A percentile compares a stretch with the other conserved stretches of the same genome.
phyloP scores from a whole-genome alignment of 2,113 vertebrate genomes.

The Cyanoliseus patagonus region DNA sequence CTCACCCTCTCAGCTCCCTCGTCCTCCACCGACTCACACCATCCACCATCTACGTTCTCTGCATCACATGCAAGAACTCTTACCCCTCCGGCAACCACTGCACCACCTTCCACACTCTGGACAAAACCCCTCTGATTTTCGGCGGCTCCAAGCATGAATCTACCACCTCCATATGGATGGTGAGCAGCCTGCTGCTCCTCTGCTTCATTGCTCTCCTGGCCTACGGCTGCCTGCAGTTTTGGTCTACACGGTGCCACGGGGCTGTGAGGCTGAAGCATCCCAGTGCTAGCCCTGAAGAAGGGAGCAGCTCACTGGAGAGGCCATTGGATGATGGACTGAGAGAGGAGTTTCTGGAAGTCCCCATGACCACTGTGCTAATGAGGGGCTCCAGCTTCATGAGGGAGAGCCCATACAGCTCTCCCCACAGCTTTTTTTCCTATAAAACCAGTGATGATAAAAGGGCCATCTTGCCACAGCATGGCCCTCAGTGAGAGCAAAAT shows the following conservation, averaged over 20 bases:
- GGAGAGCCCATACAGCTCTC: neutral
- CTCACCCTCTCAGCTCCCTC: conserved; percentile 66
- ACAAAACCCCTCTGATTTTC: conserved; percentile 44
- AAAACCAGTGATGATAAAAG: neutral
- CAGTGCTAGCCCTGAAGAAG: neutral
- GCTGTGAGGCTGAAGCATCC: conserved; percentile 45
- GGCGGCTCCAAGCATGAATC: conserved; percentile 61
- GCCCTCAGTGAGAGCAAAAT: conserved; percentile 26
- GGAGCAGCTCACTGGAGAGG: conserved; percentile 52
- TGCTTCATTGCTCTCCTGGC: conserved; percentile 68
- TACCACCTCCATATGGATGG: conserved; percentile 71
- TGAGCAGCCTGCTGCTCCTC: conserved; percentile 73
- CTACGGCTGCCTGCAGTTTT: conserved; percentile 76
- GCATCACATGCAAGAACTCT: conserved; percentile 73
- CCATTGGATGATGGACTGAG: neutral
- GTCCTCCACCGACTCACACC: conserved; percentile 66
- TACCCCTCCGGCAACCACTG: conserved; percentile 74
- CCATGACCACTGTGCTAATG: conserved; percentile 64
- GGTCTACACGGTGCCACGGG: conserved; percentile 59
- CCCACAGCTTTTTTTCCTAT: neutral
- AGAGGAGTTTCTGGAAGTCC: conserved; percentile 71
- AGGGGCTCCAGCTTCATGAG: conserved; percentile 27
- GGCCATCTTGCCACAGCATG: neutral
- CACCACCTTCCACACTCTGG: conserved; percentile 76
- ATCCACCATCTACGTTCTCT: conserved; percentile 75